These are phyloP conservation scores for Melanchra persicariae DNA, from an alignment of 2,888 invertebrate species.

Conservation along the genomic window DNA sequence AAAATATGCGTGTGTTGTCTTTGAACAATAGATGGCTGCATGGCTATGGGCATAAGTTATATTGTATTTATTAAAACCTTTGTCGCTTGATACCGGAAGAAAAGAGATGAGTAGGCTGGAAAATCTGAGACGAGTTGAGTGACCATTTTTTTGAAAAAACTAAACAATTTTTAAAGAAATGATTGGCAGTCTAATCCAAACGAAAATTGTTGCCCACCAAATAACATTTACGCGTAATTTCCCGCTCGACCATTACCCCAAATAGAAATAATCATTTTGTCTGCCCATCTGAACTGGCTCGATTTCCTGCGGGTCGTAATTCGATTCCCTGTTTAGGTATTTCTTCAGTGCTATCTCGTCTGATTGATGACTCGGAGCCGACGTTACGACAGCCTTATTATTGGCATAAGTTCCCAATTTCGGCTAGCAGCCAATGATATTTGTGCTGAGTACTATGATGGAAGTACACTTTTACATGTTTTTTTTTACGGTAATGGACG, in stretches of 20 bases:
- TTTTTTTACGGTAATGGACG: neutral
- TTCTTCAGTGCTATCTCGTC: conserved; percentile 42
- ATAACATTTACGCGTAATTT: conserved; percentile 23
- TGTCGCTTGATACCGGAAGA: too few species aligned
- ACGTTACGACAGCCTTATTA: conserved; percentile 47
- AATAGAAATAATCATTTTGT: conserved; percentile 44
- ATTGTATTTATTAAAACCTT: too few species aligned
- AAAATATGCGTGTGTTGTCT: too few species aligned
- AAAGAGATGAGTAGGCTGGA: too few species aligned
- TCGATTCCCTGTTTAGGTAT: conserved; percentile 60
- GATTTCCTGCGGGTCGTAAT: conserved; percentile 47
- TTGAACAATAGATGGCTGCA: too few species aligned
- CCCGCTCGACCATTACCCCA: conserved; percentile 16
- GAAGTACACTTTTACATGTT: neutral
- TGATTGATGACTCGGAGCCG: conserved; percentile 61
- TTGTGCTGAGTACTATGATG: conserved; percentile 12
- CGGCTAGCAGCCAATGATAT: conserved; percentile 28
- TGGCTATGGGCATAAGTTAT: too few species aligned
- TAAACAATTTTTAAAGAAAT: neutral
- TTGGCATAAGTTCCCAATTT: conserved; percentile 50
- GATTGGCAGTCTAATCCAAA: neutral
- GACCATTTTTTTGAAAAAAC: neutral
- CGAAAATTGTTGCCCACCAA: neutral
- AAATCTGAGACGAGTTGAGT: neutral
- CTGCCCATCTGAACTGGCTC: conserved; percentile 31